Evolutionary conservation across 2,113 vertebrate species (phyloP).

Genomic region (Muntiacus reevesi): DNA sequence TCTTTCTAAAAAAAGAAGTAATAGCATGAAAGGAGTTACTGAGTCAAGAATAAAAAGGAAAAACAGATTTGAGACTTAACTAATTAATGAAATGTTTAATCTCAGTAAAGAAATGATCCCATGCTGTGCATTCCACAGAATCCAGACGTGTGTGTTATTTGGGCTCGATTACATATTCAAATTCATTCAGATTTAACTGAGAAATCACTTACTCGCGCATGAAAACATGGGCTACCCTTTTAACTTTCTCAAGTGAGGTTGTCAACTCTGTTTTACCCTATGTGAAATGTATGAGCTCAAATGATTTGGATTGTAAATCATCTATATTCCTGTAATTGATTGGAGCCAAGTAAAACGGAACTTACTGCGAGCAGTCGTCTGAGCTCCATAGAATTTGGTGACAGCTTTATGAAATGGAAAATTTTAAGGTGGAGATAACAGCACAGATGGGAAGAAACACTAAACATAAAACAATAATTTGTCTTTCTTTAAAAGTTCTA

Average conservation of each 20-base stretch:
- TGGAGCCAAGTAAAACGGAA: constrained; percentile 60
- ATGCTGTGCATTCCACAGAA: constrained; percentile 68
- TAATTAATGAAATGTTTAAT: constrained; percentile 70
- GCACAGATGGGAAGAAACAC: constrained; percentile 17
- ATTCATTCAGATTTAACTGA: constrained; percentile 71
- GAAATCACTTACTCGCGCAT: constrained; percentile 70
- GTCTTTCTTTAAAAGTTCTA: not conserved
- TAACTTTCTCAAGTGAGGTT: constrained; percentile 73
- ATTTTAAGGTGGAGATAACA: constrained; percentile 27
- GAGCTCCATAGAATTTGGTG: constrained; percentile 38
- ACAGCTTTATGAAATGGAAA: constrained; percentile 50
- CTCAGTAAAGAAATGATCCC: constrained; percentile 56
- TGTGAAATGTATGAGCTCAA: constrained; percentile 68
- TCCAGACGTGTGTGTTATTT: constrained; percentile 57
- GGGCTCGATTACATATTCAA: constrained; percentile 70
- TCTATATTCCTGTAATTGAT: constrained; percentile 63
- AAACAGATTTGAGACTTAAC: constrained; percentile 55
- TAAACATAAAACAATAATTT: constrained; percentile 35
- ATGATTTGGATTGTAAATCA: constrained; percentile 73
- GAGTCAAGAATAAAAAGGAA: constrained; percentile 42
- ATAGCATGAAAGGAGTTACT: not conserved
- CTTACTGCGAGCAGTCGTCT: constrained; percentile 58
- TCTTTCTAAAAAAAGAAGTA: constrained; percentile 25
- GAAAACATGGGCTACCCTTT: constrained; percentile 68
- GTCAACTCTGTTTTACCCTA: constrained; percentile 63